Evolutionary conservation across 2,888 invertebrate species (phyloP), one percentile per base, ranked within the genome.

Genomic region (Apotomis turbidana): DNA sequence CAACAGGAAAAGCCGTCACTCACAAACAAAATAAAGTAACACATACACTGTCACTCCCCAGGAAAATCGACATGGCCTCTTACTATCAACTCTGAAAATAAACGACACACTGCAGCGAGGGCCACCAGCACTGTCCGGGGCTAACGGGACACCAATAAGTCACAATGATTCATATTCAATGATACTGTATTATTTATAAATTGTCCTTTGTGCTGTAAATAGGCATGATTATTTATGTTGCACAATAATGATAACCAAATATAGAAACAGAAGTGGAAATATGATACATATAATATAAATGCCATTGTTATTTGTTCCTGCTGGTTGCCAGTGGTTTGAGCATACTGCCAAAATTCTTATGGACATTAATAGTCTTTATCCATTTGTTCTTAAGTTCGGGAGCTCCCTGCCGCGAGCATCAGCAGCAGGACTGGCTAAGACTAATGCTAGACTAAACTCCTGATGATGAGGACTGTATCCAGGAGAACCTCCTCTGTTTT

Each of bases 11-110:
- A 64, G 41, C 9, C 15, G 70, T 68, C 66, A 72, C 60, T 69
- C 67, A 75, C 75, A 70, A 75, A 76, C 73, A 77, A 78, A 75
- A 68, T 74, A 68, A 59, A 68, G 12, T 4, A 15, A 58, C 79
- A 90, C 91, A 86, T 90, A 91, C 91, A 88, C 86, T 85, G 83
- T 91, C 90, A 85, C 91, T 86, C 81, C 89, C 85, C 83, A 84
- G 87, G 87, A 91, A 91, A 82, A 91, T 87, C 61, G 91, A 86
- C 91, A 91, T 90, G 78, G 77, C 79, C 77, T 75, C 79, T 74
- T 80, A 78, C 78, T 74, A 75, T 76, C 80, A 83, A 68, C 75
- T 79, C 85, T 61, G 38, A 15, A 36, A 61, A 15, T n/a, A 59
- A 59, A 59, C 49, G 10, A 3, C 54, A 66, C 38, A 46, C 54